Percentiles rank a stretch among this genome's conserved stretches.
These are phyloP conservation scores for Bovichtus diacanthus DNA, from an alignment of 2,797 vertebrate genomes.

Conservation along the genomic window DNA sequence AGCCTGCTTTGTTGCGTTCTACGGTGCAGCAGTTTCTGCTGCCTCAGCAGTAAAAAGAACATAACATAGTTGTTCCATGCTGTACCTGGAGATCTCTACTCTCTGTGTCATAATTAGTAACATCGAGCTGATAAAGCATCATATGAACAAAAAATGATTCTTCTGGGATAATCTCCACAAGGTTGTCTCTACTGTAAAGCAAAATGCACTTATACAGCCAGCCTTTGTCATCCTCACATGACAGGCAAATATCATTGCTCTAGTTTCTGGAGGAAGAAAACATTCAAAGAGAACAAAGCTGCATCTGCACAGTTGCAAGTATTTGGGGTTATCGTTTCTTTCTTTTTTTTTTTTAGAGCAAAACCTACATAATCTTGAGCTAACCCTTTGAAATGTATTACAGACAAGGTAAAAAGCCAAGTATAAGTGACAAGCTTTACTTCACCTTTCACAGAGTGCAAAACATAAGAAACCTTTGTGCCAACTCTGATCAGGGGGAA, in stretches of 20 bases:
- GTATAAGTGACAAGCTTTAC: conserved; percentile 1
- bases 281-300: conserved; percentile 43
- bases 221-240: conserved; percentile 11
- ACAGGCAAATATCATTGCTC: conserved; percentile 17
- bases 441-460: conserved; percentile 38
- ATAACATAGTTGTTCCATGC: not conserved
- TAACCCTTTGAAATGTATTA: conserved; percentile 42
- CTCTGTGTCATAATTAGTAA: conserved; percentile 7
- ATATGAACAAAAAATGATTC: not conserved
- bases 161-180: not conserved
- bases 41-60: not conserved
- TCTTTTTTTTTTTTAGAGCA: conserved; percentile 31
- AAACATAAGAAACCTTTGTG: conserved; percentile 19
- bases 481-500: not conserved
- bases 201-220: not conserved
- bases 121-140: conserved; percentile 3
- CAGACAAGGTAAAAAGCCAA: conserved; percentile 36
- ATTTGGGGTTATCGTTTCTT: conserved; percentile 49
- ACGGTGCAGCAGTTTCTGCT: not conserved
- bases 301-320: conserved; percentile 14
- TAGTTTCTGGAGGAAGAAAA: conserved; percentile 20
- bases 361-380: conserved; percentile 41
- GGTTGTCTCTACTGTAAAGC: not conserved
- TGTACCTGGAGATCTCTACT: conserved; percentile 1
- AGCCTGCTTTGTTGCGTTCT: conserved; percentile 30